Evolutionary conservation across 2,797 vertebrate genomes (phyloP).

Genomic region (Oryzias sinensis): DNA sequence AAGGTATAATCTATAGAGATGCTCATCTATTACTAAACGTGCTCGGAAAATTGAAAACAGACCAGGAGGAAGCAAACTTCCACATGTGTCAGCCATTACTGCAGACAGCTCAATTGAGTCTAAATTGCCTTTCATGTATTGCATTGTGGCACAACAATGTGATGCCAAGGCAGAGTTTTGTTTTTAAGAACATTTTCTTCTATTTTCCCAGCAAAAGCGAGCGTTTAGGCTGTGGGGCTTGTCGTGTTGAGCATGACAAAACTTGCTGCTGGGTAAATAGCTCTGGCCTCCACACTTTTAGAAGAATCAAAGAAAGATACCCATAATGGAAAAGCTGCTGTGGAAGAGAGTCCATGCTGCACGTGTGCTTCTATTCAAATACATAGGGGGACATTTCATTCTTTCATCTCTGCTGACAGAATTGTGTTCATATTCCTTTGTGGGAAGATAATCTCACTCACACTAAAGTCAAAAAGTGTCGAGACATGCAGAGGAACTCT

Average conservation of each 20-base stretch:
- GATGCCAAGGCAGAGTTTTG: conserved; percentile 14
- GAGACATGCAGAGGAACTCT: conserved; percentile 45
- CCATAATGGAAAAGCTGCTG: conserved; percentile 30
- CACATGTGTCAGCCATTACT: conserved; percentile 70
- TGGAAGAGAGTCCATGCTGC: conserved; percentile 34
- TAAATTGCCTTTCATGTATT: conserved; percentile 48
- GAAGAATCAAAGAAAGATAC: conserved; percentile 45
- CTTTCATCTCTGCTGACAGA: conserved; percentile 35
- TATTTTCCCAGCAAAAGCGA: conserved; percentile 11
- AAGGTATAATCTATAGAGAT: conserved; percentile 53
- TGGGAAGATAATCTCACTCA: conserved; percentile 22
- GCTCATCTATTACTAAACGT: conserved; percentile 62
- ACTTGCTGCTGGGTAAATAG: conserved; percentile 52
- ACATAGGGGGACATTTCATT: conserved; percentile 16
- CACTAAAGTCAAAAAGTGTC: conserved; percentile 47
- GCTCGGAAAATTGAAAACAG: conserved; percentile 65
- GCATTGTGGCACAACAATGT: conserved; percentile 44
- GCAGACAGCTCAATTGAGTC: conserved; percentile 45
- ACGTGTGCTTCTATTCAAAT: conserved; percentile 41
- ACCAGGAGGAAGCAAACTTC: conserved; percentile 46
- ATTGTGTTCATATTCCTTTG: conserved; percentile 37
- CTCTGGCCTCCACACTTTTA: conserved; percentile 26
- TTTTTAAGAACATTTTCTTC: conserved; percentile 31
- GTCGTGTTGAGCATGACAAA: conserved; percentile 50
- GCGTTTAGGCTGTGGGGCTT: conserved; percentile 27